Percentiles rank a stretch among this genome's conserved stretches.
These are phyloP conservation scores for Thalpophila matura DNA, from an alignment of 2,888 invertebrate genomes.

Conservation along the genomic window DNA sequence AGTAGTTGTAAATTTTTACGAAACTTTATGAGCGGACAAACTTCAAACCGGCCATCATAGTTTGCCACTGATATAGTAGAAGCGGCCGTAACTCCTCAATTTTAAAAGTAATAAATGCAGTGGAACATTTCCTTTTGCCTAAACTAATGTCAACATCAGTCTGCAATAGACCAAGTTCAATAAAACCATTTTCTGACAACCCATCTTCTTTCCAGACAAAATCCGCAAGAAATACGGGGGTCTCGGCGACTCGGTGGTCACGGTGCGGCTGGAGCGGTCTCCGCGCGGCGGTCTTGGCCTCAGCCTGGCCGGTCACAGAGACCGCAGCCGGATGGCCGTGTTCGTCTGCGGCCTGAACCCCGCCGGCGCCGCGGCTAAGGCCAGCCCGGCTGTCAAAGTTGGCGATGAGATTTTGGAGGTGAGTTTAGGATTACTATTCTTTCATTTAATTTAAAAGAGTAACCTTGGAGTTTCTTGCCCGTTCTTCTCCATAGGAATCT, in stretches of 20 bases:
- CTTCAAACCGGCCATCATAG: too few species aligned
- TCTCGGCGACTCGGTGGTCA: slow-evolving; percentile 93
- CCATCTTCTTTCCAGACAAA: slow-evolving; percentile 92
- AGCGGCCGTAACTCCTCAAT: too few species aligned
- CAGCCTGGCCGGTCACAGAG: slow-evolving; percentile 98
- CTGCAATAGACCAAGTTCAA: too few species aligned
- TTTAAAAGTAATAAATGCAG: too few species aligned
- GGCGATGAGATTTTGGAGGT: slow-evolving; percentile 96
- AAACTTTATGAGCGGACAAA: too few species aligned
- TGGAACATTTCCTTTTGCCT: too few species aligned
- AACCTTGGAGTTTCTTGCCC: too few species aligned
- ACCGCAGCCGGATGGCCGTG: slow-evolving; percentile 98
- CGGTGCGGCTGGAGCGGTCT: slow-evolving; percentile 94
- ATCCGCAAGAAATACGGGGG: slow-evolving; percentile 97
- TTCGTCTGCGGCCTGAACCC: slow-evolving; percentile 99
- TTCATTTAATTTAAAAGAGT: too few species aligned
- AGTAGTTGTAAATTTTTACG: too few species aligned
- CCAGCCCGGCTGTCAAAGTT: slow-evolving; percentile 94
- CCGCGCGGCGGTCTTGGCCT: slow-evolving; percentile 96
- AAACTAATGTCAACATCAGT: too few species aligned
- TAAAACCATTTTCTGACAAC: not conserved
- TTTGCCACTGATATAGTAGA: too few species aligned
- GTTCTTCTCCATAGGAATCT: too few species aligned
- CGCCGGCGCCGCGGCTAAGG: slow-evolving; percentile 94
- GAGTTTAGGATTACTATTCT: slow-evolving; percentile 5